Percentiles rank a stretch among this genome's conserved stretches.
Evolutionary conservation across 2,113 vertebrate species (phyloP).

Genomic region (Rostratula benghalensis): DNA sequence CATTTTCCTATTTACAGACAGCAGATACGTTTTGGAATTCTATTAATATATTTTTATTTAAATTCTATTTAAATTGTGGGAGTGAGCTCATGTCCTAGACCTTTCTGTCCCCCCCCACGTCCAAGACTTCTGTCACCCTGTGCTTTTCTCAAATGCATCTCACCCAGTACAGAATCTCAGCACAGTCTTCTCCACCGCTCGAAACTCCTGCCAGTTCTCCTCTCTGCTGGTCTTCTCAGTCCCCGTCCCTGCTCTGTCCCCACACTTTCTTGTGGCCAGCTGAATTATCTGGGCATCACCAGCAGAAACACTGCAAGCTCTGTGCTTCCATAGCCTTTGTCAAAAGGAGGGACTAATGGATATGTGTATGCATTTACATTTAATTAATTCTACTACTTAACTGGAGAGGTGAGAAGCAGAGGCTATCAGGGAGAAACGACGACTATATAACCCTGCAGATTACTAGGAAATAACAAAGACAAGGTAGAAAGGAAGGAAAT

Average conservation of each 20-base stretch:
- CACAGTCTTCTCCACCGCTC: not conserved
- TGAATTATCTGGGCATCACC: not conserved
- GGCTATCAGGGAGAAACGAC: not conserved
- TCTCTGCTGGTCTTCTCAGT: not conserved
- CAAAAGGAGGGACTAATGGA: not conserved
- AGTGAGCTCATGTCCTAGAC: not conserved
- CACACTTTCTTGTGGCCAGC: not conserved
- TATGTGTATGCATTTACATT: not conserved
- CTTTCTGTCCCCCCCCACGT: not conserved
- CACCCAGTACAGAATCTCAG: not conserved
- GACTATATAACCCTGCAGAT: not conserved
- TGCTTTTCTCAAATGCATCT: not conserved
- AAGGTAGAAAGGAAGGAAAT: not conserved
- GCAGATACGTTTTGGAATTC: not conserved
- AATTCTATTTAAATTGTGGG: not conserved
- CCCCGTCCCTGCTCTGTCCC: not conserved
- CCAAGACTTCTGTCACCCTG: not conserved
- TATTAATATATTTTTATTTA: no score
- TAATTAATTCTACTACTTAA: not conserved
- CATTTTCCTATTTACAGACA: not conserved
- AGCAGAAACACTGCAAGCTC: not conserved
- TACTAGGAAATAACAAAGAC: not conserved
- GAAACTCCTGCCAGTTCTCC: not conserved
- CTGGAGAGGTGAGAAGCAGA: not conserved
- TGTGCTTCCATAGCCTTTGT: not conserved